These are phyloP conservation scores for Rissa tridactyla DNA, from an alignment of 2,113 vertebrate species.

Conservation along the genomic window DNA sequence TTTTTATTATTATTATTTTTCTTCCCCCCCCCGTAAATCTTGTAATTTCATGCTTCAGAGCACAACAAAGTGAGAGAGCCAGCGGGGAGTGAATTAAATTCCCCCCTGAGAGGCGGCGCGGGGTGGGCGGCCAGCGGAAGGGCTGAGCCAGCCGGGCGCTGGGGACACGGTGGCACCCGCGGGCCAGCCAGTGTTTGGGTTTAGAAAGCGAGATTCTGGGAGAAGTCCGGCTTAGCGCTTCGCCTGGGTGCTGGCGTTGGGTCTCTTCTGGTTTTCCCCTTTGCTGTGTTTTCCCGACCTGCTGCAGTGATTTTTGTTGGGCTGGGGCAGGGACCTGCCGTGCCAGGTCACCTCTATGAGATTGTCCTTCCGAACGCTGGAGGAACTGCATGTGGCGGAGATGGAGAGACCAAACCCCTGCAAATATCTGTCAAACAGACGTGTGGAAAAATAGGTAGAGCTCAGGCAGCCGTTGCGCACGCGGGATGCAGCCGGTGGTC, in stretches of 20 bases:
- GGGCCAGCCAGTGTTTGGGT: neutral
- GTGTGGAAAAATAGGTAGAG: neutral
- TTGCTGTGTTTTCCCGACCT: neutral
- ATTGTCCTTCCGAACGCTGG: fast-evolving
- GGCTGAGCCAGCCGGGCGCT: neutral
- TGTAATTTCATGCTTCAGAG: constrained; percentile 77
- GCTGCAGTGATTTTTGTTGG: neutral
- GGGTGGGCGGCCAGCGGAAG: neutral
- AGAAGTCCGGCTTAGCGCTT: fast-evolving
- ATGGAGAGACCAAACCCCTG: fast-evolving
- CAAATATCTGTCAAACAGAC: neutral
- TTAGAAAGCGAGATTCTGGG: neutral
- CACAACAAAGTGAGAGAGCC: constrained; percentile 70
- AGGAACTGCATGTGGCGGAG: neutral
- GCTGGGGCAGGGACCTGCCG: neutral
- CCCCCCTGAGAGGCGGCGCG: constrained; percentile 38
- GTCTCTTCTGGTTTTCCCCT: neutral
- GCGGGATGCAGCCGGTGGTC: neutral
- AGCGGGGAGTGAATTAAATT: constrained; percentile 67
- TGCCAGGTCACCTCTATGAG: fast-evolving
- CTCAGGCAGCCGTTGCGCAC: fast-evolving
- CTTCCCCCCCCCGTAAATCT: constrained; percentile 44
- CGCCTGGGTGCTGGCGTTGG: neutral
- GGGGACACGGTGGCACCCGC: neutral
- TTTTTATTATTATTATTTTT: neutral